Conservation (phyloP, 2,113 vertebrate species). For the Myrmecobius fasciatus region DNA sequence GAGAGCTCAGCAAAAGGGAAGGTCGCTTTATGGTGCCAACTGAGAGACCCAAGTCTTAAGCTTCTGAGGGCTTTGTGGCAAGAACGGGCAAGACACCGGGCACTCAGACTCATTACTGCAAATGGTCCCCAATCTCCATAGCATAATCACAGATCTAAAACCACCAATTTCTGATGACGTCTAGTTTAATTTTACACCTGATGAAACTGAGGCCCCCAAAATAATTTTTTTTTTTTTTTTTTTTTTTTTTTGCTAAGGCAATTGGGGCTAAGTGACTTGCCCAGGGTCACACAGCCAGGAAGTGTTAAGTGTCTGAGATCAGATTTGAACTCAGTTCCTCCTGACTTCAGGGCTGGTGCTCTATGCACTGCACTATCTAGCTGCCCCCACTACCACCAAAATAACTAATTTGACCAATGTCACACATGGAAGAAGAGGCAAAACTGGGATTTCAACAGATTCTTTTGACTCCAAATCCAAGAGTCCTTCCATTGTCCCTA, state of each 20-base stretch:
- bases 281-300: too few relatives aligned
- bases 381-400: too few relatives aligned
- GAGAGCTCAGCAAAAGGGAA: not conserved
- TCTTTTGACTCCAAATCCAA: not conserved
- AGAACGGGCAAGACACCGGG: not conserved
- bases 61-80: too few relatives aligned
- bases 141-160: not conserved
- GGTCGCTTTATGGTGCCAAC: not conserved
- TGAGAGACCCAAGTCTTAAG: not conserved
- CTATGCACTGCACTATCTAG: too few relatives aligned
- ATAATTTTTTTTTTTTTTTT: too few relatives aligned
- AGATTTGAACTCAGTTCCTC: too few relatives aligned
- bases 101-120: not conserved
- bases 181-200: not conserved
- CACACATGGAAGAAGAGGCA: not conserved
- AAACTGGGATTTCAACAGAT: not conserved
- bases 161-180: not conserved
- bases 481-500: not conserved
- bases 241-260: too few relatives aligned
- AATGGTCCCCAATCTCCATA: not conserved
- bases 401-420: not conserved
- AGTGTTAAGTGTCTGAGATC: too few relatives aligned
- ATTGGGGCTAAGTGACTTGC: too few relatives aligned
- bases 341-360: too few relatives aligned
- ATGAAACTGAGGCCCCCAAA: not conserved